Base-by-base conservation (phyloP, 2,797 vertebrate species). In the Oceanodroma leucorhoa region DNA sequence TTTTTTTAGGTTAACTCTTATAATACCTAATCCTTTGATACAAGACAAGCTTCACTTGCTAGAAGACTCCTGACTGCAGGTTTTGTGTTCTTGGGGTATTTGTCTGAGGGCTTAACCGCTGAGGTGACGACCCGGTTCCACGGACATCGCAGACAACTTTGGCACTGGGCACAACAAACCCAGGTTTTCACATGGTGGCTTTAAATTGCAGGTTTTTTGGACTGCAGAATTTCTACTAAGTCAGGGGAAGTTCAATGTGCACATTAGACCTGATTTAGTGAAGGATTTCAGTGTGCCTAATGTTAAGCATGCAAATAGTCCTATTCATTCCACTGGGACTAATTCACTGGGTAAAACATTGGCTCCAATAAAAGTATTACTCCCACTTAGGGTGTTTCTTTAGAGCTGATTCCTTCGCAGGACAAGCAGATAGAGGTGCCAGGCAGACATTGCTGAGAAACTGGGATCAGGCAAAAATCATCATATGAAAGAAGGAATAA, bases 211-310 rank as follows among this genome's bases (percentile, higher is more conserved):
- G 23, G 1, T 8, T 75, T 82, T 78, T 64, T 46, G 27, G 55
- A 64, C 55, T 61, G 48, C 29, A 89, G 78, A 69, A 82, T 70
- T 92, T 81, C 84, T 46, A 13, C 38, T 45, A 88, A 92, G 67
- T 87, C 78, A 87, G 65, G 32, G 55, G 83, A 94, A 96, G 83
- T 92, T 94, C 88, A 90, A 6, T 34, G 41, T 38, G 60, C 70
- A 84, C 87, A 82, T 90, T 90, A 91, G 80, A 65, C 32, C 77
- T 72, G 85, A 89, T 96, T 95, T 93, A 94, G 73, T 50, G 58
- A 90, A 91, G 75, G 77, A 61, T 36, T 89, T 87, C 57, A 82
- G 75, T 17, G 60, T 57, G 70, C 78, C 60, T 90, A 77, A 73
- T 23, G 41, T 48, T 72, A 83, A 83, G 75, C 81, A 90, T 89